Evolutionary conservation across 1,140 invertebrate species (phyloP).

Genomic region (Drosophila pectinifera): DNA sequence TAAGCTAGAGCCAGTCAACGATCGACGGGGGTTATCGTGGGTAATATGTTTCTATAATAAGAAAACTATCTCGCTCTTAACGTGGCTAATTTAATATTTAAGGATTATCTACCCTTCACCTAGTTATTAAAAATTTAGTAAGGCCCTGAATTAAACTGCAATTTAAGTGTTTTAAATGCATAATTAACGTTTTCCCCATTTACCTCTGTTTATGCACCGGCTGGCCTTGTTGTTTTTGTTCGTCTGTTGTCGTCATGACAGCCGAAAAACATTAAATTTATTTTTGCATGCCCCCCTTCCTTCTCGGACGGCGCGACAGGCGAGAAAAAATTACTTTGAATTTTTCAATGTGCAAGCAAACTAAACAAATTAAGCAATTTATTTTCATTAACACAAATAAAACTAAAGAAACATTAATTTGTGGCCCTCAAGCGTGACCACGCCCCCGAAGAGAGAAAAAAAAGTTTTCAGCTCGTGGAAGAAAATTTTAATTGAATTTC

Average conservation of each 20-base stretch:
- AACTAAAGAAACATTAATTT: slow-evolving; percentile 49
- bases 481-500: slow-evolving; percentile 50
- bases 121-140: neutral
- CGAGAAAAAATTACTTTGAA: slow-evolving; percentile 50
- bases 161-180: slow-evolving; percentile 19
- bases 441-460: slow-evolving; percentile 11
- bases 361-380: slow-evolving; percentile 78
- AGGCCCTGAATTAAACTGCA: slow-evolving; percentile 33
- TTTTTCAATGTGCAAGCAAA: slow-evolving; percentile 47
- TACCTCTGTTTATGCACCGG: slow-evolving; percentile 47
- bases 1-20: slow-evolving; percentile 61
- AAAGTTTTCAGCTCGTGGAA: slow-evolving; percentile 26
- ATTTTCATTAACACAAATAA: slow-evolving; percentile 75
- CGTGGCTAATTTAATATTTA: slow-evolving; percentile 6
- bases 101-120: slow-evolving; percentile 9
- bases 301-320: neutral
- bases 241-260: slow-evolving; percentile 15
- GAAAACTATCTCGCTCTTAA: slow-evolving; percentile 7
- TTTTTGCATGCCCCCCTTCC: slow-evolving; percentile 19
- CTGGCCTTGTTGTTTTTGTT: slow-evolving; percentile 39
- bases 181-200: slow-evolving; percentile 52
- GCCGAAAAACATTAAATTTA: slow-evolving; percentile 36
- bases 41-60: slow-evolving; percentile 6
- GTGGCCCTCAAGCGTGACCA: slow-evolving; percentile 53
- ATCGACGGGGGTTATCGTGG: slow-evolving; percentile 18